A percentile compares a stretch with the other conserved stretches of the same genome.
phyloP scores from a whole-genome alignment of 2,797 vertebrate genomes.

The Epinephelus malabaricus region DNA sequence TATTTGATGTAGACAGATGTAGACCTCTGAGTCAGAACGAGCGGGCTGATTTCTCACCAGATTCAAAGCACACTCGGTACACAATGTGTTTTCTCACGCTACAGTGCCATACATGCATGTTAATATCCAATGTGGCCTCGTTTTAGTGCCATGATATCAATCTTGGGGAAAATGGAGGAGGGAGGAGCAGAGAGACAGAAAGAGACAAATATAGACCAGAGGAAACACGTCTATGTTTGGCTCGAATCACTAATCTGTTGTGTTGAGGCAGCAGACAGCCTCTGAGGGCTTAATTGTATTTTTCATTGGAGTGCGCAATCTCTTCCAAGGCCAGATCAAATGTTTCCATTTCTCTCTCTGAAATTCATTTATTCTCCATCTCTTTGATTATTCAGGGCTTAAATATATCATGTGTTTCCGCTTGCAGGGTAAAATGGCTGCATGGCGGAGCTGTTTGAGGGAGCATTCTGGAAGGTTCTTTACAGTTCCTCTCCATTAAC shows the following conservation, averaged over 20 bases:
- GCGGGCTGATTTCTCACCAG: background rate
- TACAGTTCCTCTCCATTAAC: background rate
- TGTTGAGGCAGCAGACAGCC: conserved; percentile 43
- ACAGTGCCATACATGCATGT: background rate
- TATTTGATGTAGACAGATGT: conserved; percentile 1
- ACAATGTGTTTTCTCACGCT: conserved; percentile 9
- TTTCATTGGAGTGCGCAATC: conserved; percentile 40
- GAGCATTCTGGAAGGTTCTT: background rate
- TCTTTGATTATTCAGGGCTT: conserved; percentile 21
- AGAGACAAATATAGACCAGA: conserved; percentile 30
- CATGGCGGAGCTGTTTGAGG: background rate
- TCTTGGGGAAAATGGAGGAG: background rate
- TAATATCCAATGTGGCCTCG: conserved; percentile 29
- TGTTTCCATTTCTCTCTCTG: conserved; percentile 29
- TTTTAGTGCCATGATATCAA: conserved; percentile 16
- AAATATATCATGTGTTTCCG: background rate
- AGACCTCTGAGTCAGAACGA: conserved; percentile 1
- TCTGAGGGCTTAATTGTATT: conserved; percentile 53
- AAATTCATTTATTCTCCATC: conserved; percentile 37
- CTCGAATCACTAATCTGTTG: conserved; percentile 32
- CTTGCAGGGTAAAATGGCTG: background rate
- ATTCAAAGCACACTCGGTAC: background rate
- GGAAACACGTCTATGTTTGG: conserved; percentile 41
- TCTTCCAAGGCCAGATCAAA: conserved; percentile 34
- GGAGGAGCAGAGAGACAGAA: background rate